Evolutionary conservation across 1,140 invertebrate genomes (phyloP).

Genomic region (Drosophila kikkawai): DNA sequence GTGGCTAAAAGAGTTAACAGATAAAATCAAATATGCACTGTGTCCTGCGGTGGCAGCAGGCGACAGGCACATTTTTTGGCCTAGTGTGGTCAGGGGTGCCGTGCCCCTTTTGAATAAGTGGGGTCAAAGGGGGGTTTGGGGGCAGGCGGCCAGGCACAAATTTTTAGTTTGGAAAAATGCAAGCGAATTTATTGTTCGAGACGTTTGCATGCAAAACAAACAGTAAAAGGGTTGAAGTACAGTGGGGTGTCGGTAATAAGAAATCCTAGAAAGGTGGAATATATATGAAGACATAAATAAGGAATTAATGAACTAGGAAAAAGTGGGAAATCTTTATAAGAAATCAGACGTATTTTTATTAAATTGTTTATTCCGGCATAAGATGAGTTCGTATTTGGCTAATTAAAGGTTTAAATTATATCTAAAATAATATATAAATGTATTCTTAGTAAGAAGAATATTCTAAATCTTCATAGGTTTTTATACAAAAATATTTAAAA

Average conservation of each 20-base stretch:
- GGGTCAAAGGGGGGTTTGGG: not conserved
- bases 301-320: no score
- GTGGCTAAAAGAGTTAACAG: slow-evolving; percentile 82
- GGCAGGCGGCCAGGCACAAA: slow-evolving; percentile 44
- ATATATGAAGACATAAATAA: no score
- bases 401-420: not conserved
- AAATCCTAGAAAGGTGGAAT: no score
- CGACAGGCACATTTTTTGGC: slow-evolving; percentile 51
- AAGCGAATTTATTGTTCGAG: slow-evolving; percentile 79
- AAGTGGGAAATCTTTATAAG: no score
- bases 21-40: slow-evolving; percentile 81
- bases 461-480: not conserved
- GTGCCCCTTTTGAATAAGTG: not conserved
- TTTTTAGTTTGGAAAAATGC: slow-evolving; percentile 71
- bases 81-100: slow-evolving; percentile 5
- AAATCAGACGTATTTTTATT: not conserved
- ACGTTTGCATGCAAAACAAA: slow-evolving; percentile 68
- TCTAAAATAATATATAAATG: not conserved
- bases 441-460: not conserved
- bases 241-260: not conserved
- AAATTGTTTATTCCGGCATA: not conserved
- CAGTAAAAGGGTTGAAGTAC: not conserved
- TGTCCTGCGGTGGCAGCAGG: slow-evolving; percentile 67
- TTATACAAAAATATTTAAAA: not conserved
- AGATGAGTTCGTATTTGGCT: accelerated